Conservation (phyloP, 2,113 vertebrate genomes). For the Neoarius graeffei region DNA sequence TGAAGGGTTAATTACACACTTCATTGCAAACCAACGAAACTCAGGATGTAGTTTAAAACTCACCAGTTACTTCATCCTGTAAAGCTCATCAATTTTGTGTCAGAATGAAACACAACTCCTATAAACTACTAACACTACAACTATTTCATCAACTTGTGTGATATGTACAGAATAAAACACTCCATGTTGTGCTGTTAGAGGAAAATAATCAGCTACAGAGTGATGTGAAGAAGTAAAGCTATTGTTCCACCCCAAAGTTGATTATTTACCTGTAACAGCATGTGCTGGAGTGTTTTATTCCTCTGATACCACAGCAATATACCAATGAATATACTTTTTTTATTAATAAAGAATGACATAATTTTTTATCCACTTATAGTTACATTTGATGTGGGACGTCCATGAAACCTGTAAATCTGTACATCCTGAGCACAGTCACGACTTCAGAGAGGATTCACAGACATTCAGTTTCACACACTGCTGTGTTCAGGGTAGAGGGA, state of each 20-base stretch:
- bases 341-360: too few relatives aligned
- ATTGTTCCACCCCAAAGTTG: background rate
- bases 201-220: background rate
- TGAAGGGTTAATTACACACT: background rate
- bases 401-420: background rate
- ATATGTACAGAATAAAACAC: background rate
- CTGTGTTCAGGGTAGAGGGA: background rate
- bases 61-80: background rate
- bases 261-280: background rate
- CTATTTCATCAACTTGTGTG: background rate
- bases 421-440: background rate
- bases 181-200: background rate
- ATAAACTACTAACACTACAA: background rate
- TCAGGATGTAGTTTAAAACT: background rate
- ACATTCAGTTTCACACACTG: background rate
- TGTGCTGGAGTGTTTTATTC: too few relatives aligned
- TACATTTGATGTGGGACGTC: background rate
- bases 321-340: too few relatives aligned
- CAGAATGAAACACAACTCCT: background rate
- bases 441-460: background rate
- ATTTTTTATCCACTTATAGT: background rate
- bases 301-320: too few relatives aligned
- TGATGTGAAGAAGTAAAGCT: background rate
- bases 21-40: background rate
- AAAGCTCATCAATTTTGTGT: background rate